phyloP scores from a whole-genome alignment of 2,797 vertebrate species.

The Myiotriccus ornatus region DNA sequence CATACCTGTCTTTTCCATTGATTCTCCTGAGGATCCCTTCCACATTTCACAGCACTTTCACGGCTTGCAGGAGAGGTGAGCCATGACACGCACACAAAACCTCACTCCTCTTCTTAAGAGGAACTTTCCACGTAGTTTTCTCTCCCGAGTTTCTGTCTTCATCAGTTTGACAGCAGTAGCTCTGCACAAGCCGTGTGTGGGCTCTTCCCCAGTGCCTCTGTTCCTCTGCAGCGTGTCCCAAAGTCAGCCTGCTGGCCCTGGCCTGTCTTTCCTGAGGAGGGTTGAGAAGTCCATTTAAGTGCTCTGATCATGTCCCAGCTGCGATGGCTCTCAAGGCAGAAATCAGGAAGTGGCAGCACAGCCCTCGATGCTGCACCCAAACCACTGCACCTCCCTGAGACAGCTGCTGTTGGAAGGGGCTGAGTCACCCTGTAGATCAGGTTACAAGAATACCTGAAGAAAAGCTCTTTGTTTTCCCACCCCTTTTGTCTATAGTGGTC shows the following conservation, averaged over 20 bases:
- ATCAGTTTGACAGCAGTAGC: neutral
- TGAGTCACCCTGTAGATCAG: slow-evolving; percentile 61
- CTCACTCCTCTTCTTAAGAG: neutral
- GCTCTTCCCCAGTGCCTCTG: neutral
- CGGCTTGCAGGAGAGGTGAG: neutral
- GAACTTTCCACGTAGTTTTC: neutral
- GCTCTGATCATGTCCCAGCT: neutral
- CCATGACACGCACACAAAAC: neutral
- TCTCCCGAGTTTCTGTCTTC: neutral
- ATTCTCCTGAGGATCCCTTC: neutral
- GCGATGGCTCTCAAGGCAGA: neutral
- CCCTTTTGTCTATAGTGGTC: slow-evolving; percentile 33
- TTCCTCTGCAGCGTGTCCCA: neutral
- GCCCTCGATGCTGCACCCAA: neutral
- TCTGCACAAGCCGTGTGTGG: neutral
- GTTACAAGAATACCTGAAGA: slow-evolving; percentile 57
- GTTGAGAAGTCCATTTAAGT: neutral
- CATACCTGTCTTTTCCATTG: slow-evolving; percentile 67
- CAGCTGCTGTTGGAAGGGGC: slow-evolving; percentile 18
- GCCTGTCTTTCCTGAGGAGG: neutral
- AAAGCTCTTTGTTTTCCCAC: slow-evolving; percentile 57
- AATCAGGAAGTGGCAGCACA: slow-evolving; percentile 49
- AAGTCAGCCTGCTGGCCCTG: neutral
- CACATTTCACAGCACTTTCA: neutral
- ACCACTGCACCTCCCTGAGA: neutral